phyloP scores from a whole-genome alignment of 2,113 vertebrate genomes.

The Myiozetetes cayanensis region DNA sequence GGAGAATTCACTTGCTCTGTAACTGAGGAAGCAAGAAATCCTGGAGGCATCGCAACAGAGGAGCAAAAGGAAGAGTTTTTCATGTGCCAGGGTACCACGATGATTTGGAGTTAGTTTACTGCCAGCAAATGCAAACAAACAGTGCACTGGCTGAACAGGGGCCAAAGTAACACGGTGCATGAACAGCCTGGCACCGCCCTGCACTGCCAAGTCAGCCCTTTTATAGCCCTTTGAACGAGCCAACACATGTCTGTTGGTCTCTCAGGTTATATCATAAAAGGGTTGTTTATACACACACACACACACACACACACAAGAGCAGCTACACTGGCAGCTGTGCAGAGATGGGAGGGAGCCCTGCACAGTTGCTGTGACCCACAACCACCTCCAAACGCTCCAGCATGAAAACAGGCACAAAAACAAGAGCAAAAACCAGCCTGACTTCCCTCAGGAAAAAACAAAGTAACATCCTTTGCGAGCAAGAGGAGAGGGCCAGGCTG shows the following conservation, averaged over 20 bases:
- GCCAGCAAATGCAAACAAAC: conserved; percentile 36
- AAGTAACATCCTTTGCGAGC: neutral
- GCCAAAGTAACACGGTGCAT: neutral
- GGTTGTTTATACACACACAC: conserved; percentile 27
- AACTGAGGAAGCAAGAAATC: neutral
- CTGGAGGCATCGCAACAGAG: neutral
- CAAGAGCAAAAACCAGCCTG: neutral
- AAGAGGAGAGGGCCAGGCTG: neutral
- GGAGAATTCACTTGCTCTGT: neutral
- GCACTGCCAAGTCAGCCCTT: conserved; percentile 5
- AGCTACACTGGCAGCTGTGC: neutral
- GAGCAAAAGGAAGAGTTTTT: neutral
- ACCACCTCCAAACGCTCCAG: neutral
- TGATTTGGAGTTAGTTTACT: neutral
- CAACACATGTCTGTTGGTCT: neutral
- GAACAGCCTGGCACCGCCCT: neutral
- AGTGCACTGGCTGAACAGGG: neutral
- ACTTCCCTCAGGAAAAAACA: neutral
- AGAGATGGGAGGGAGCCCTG: neutral
- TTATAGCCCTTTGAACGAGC: neutral
- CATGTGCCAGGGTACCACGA: neutral
- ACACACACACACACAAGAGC: neutral
- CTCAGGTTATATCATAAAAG: neutral
- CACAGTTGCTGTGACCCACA: neutral
- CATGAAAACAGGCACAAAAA: rapidly evolving